Conservation (phyloP, 2,113 vertebrate genomes). For the Cheilinus undulatus region DNA sequence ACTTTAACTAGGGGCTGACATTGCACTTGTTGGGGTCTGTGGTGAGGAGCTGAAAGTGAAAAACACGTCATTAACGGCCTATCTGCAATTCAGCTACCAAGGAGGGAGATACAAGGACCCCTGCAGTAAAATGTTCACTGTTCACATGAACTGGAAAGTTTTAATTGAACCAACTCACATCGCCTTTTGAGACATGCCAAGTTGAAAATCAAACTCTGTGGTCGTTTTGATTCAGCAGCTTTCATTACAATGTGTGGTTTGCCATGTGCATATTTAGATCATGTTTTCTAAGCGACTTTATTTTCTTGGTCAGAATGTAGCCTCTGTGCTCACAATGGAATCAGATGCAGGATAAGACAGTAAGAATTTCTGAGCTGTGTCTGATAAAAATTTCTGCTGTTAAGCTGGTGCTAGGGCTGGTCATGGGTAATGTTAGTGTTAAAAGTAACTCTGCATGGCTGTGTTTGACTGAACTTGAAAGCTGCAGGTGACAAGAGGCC, state of each 20-base stretch:
- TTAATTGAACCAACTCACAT: slow-evolving; percentile 5
- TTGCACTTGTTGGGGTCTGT: slow-evolving; percentile 14
- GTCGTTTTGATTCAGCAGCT: slow-evolving; percentile 1
- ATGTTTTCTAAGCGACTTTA: background rate
- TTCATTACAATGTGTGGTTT: background rate
- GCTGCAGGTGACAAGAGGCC: too few relatives aligned
- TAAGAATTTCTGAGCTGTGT: slow-evolving; percentile 1
- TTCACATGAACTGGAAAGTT: background rate
- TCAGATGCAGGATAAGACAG: background rate
- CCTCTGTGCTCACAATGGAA: background rate
- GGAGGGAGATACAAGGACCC: slow-evolving; percentile 7
- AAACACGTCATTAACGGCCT: slow-evolving; percentile 50
- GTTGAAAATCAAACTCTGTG: background rate
- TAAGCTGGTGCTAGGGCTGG: background rate
- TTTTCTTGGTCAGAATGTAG: background rate
- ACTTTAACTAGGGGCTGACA: slow-evolving; percentile 40
- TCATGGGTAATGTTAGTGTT: too few relatives aligned
- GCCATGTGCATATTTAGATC: background rate
- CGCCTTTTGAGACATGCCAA: background rate
- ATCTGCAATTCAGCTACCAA: background rate
- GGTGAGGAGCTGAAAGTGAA: slow-evolving; percentile 52
- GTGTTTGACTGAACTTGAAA: too few relatives aligned
- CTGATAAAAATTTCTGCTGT: slow-evolving; percentile 2
- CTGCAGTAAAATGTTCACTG: background rate
- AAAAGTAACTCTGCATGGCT: too few relatives aligned